A percentile compares a stretch with the other conserved stretches of the same genome.
Conservation (phyloP, 2,113 vertebrate species). For the Cygnus atratus region DNA sequence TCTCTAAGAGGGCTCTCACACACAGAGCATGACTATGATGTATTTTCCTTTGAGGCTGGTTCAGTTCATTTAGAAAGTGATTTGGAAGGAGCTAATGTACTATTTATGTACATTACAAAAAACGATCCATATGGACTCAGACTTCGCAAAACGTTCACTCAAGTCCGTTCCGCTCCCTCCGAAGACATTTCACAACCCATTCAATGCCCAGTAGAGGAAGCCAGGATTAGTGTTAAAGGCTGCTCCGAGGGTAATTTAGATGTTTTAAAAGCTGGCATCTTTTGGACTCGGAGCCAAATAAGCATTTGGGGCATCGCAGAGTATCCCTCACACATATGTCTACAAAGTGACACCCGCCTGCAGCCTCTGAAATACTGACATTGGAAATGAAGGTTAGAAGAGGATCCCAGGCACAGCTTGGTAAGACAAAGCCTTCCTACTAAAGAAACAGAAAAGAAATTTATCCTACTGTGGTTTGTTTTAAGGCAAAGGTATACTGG, state of each 20-base stretch:
- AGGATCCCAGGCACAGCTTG: neutral
- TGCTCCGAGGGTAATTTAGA: conserved; percentile 7
- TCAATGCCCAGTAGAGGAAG: conserved; percentile 43
- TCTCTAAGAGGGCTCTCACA: conserved; percentile 12
- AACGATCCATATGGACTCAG: conserved; percentile 56
- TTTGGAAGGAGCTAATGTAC: conserved; percentile 51
- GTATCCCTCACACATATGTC: neutral
- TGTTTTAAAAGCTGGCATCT: conserved; percentile 37
- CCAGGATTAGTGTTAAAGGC: conserved; percentile 38
- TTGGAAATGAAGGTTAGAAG: neutral
- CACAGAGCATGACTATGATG: conserved; percentile 2
- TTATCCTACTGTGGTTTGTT: neutral
- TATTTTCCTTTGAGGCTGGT: conserved; percentile 56
- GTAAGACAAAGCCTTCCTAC: neutral
- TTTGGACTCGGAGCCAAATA: conserved; percentile 1
- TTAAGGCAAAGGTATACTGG: neutral
- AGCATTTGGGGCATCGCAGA: neutral
- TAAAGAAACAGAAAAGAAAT: neutral
- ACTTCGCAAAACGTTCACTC: conserved; percentile 35
- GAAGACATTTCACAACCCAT: conserved; percentile 58
- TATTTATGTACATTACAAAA: conserved; percentile 63
- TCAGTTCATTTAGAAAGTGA: conserved; percentile 60
- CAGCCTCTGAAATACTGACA: neutral
- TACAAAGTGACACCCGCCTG: neutral
- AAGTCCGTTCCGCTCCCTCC: neutral